Base-by-base conservation (phyloP, 2,888 invertebrate genomes). In the Lepas anatifera region DNA sequence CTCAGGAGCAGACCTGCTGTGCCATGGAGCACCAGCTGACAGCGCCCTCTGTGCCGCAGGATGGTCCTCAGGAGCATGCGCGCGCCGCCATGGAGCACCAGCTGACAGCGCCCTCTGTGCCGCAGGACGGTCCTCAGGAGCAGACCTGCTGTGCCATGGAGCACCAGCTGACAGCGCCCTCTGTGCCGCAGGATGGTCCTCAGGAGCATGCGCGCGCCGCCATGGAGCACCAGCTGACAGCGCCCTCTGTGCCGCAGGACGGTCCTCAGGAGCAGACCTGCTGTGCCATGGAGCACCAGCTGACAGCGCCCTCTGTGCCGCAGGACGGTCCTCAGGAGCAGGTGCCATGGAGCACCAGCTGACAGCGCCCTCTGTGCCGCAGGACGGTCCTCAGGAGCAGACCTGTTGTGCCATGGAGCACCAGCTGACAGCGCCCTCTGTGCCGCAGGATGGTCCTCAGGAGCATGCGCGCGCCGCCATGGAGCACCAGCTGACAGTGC, bases 281-380 rank as follows among this genome's bases (percentile, higher is more conserved):
- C 77, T 88, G 89, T 79, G 90, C 90, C 73, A 89, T 91, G 71
- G 95, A 95, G 82, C 93, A 93, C 81, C 97, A 98, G 81, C 85
- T 98, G 78, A 89, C 90, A 76, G 92, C 95, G 77, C 84, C 99
- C 81, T 92, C n/a, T n/a, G n/a, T n/a, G n/a, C n/a, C n/a, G n/a
- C n/a, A n/a, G n/a, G n/a, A n/a, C n/a, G n/a, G n/a, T n/a, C n/a
- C n/a, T n/a, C n/a, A n/a, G n/a, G n/a, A n/a, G n/a, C n/a, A n/a
- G n/a, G n/a, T n/a, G n/a, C n/a, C n/a, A n/a, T n/a, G n/a, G n/a
- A n/a, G n/a, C n/a, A n/a, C n/a, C n/a, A n/a, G n/a, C n/a, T n/a
- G n/a, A n/a, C n/a, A n/a, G n/a, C n/a, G n/a, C n/a, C n/a, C n/a
- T n/a, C n/a, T n/a, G n/a, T n/a, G n/a, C n/a, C n/a, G n/a, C n/a